Evolutionary conservation across 1,140 invertebrate species (phyloP).

Genomic region (Tenebrio molitor): DNA sequence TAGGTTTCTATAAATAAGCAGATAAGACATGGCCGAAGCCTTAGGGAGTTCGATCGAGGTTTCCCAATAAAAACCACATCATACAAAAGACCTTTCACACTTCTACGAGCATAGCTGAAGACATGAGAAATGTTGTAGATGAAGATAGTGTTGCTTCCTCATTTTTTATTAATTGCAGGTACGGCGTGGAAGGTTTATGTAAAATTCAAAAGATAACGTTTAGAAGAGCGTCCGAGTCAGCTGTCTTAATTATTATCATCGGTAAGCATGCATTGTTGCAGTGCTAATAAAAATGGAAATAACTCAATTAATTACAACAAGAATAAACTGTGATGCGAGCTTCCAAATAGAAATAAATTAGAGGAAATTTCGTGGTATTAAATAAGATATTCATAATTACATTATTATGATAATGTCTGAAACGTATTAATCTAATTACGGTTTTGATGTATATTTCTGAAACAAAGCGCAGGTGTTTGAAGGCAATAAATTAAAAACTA

Average conservation of each 20-base stretch:
- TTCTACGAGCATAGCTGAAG: slow-evolving; percentile 6
- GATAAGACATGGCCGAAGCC: slow-evolving; percentile 11
- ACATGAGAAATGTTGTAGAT: slow-evolving; percentile 34
- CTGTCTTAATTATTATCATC: slow-evolving; percentile 23
- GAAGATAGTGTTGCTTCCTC: slow-evolving; percentile 23
- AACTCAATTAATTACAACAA: slow-evolving; percentile 19
- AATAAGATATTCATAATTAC: slow-evolving; percentile 30
- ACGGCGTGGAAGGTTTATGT: neutral
- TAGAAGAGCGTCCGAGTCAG: slow-evolving; percentile 9
- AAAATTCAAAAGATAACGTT: slow-evolving; percentile 14
- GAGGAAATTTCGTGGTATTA: slow-evolving; percentile 7
- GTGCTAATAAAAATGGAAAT: slow-evolving; percentile 32
- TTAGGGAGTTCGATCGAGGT: neutral
- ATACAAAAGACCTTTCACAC: slow-evolving; percentile 35
- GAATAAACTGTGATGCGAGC: slow-evolving; percentile 10
- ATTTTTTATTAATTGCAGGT: slow-evolving; percentile 34
- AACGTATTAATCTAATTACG: slow-evolving; percentile 33
- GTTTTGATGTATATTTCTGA: slow-evolving; percentile 30
- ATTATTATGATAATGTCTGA: slow-evolving; percentile 25
- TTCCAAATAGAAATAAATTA: slow-evolving; percentile 27
- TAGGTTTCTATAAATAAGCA: slow-evolving; percentile 22
- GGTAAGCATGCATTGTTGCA: slow-evolving; percentile 21
- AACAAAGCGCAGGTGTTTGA: slow-evolving; percentile 38
- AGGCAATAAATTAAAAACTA: slow-evolving; percentile 38
- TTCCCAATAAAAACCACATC: neutral